Base-by-base conservation (phyloP, 2,113 vertebrate genomes). In the Platichthys flesus region DNA sequence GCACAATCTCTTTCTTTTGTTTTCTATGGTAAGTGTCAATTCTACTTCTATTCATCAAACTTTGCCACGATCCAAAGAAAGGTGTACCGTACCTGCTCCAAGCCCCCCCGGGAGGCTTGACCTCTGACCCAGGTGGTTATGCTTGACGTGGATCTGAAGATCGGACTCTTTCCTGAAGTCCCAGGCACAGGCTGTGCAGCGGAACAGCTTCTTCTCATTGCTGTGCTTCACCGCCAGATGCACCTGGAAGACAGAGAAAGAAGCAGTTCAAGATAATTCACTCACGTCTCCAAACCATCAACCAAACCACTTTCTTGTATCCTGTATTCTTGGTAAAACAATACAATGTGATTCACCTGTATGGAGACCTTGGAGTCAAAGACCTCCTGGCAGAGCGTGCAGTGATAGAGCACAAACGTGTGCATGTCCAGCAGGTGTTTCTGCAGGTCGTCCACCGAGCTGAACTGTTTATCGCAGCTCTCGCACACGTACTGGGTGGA, bases 401-500 rank as follows among this genome's bases (percentile, higher is more conserved):
- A 99, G 93, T 97, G 98, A 90, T 98, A 99, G 89, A 99, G 96
- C 76, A 99, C 98, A 0, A 99, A 99, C 0, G 98, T 99, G 86
- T 99, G 98, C 98, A 99, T 99, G 92, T 99, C 98, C 68, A 99
- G 90, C 63, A 99, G 93, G 93, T 99, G 98, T 88, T 99, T 99
- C 94, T 99, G 98, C 74, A 99, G 94, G 93, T 99, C 98, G 20
- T 99, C 98, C 81, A 99, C 97, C 0, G 97, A 97, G 3, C 98
- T 97, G 91, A 99, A 99, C 94, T 99, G 98, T 88, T 99, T 99
- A 81, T 99, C 98, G n/a, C 98, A 99, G 81, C 98, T 99, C 94
- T 99, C 98, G 35, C 98, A 99, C 90, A 98, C 96, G 65, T 99
- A 99, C 88, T 99, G 97, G 0, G 98, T 99, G 0, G 97, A 98